These are phyloP conservation scores for Seladonia tumulorum DNA, from an alignment of 2,888 invertebrate genomes.

Conservation along the genomic window DNA sequence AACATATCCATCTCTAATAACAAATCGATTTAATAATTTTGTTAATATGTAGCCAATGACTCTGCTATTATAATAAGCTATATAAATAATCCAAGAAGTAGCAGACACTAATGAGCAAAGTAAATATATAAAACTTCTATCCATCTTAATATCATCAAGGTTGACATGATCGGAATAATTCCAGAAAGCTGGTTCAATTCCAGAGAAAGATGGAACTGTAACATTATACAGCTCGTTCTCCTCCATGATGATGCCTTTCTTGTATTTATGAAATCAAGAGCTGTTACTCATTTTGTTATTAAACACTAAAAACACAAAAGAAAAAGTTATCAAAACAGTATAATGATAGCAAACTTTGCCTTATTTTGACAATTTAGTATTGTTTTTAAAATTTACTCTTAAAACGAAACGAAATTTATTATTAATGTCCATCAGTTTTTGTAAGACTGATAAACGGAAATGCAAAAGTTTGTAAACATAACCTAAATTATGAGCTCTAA, in stretches of 20 bases:
- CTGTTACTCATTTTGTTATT: slow-evolving; percentile 60
- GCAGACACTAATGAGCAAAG: slow-evolving; percentile 93
- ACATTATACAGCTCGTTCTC: slow-evolving; percentile 73
- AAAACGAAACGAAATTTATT: neutral
- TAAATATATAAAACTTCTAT: slow-evolving; percentile 91
- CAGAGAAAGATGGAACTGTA: slow-evolving; percentile 77
- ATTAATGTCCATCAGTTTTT: neutral
- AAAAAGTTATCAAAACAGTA: slow-evolving; percentile 14
- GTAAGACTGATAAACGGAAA: slow-evolving; percentile 7
- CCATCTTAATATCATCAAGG: slow-evolving; percentile 90
- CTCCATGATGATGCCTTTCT: slow-evolving; percentile 70
- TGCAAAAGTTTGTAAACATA: slow-evolving; percentile 58
- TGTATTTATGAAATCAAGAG: slow-evolving; percentile 56
- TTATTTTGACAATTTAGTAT: neutral
- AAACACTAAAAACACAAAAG: slow-evolving; percentile 58
- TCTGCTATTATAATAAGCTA: slow-evolving; percentile 97
- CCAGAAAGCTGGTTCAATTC: slow-evolving; percentile 85
- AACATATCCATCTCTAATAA: slow-evolving; percentile 93
- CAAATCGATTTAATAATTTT: slow-evolving; percentile 93
- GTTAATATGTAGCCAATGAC: slow-evolving; percentile 96
- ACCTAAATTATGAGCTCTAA: slow-evolving; percentile 50
- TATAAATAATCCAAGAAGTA: slow-evolving; percentile 96
- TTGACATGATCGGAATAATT: slow-evolving; percentile 87
- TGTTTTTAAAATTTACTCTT: neutral
- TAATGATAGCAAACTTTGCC: neutral